Conservation (phyloP, 2,797 vertebrate genomes). For the Clangula hyemalis region DNA sequence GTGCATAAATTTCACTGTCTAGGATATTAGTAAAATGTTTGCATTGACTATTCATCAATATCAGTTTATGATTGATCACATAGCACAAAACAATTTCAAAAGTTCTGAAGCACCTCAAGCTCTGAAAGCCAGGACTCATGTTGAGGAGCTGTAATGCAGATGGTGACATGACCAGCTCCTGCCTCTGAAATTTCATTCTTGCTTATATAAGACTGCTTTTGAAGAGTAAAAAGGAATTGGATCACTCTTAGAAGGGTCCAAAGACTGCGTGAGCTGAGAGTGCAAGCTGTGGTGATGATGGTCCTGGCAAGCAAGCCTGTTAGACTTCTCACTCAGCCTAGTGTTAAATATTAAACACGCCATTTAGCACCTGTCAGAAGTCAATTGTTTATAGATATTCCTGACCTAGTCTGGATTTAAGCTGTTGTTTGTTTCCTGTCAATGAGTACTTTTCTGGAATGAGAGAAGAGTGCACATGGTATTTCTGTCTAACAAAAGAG, state of each 20-base stretch:
- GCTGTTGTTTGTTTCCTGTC: not conserved
- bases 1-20: not conserved
- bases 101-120: not conserved
- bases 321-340: not conserved
- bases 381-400: not conserved
- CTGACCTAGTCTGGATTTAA: not conserved
- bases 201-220: not conserved
- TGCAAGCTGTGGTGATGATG: not conserved
- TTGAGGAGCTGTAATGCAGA: not conserved
- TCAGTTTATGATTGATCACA: not conserved
- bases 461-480: fast-evolving
- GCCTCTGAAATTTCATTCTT: not conserved
- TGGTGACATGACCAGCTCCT: not conserved
- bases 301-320: not conserved
- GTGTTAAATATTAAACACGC: not conserved
- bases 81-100: not conserved
- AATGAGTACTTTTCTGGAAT: not conserved
- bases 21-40: not conserved
- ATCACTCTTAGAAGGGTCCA: not conserved
- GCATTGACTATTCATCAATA: not conserved
- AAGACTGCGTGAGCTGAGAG: not conserved
- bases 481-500: not conserved
- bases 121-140: not conserved
- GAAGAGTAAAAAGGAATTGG: not conserved
- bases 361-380: not conserved